Conservation (phyloP, 2,888 invertebrate species). For the Drosophila multiciliata region DNA sequence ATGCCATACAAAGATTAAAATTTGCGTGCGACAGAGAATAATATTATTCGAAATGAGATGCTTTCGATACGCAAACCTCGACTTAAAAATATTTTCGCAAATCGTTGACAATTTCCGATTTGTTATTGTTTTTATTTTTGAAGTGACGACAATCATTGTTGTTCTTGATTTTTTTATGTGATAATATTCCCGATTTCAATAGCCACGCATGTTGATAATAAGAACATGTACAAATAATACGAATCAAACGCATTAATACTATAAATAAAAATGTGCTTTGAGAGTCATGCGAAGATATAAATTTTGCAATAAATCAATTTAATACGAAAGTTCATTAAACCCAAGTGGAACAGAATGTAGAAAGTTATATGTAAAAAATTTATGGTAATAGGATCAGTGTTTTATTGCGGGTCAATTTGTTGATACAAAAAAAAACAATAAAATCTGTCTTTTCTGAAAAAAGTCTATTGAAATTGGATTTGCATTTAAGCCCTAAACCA, state of each 20-base stretch:
- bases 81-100: neutral
- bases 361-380: slow-evolving; percentile 32
- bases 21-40: slow-evolving; percentile 13
- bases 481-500: neutral
- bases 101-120: slow-evolving; percentile 13
- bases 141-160: slow-evolving; percentile 10
- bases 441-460: neutral
- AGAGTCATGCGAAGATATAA: neutral
- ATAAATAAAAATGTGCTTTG: neutral
- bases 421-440: neutral
- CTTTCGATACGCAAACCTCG: neutral
- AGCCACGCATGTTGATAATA: slow-evolving; percentile 15
- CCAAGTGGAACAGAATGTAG: slow-evolving; percentile 20
- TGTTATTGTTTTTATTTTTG: slow-evolving; percentile 8
- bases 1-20: neutral
- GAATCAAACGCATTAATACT: neutral
- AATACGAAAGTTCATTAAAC: slow-evolving; percentile 53
- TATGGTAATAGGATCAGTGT: slow-evolving; percentile 25
- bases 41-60: slow-evolving; percentile 4
- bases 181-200: neutral
- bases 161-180: slow-evolving; percentile 6
- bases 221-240: neutral
- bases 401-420: slow-evolving; percentile 4
- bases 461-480: neutral
- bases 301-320: slow-evolving; percentile 18